Evolutionary conservation across 2,113 vertebrate species (phyloP).

Genomic region (Sitta europaea): DNA sequence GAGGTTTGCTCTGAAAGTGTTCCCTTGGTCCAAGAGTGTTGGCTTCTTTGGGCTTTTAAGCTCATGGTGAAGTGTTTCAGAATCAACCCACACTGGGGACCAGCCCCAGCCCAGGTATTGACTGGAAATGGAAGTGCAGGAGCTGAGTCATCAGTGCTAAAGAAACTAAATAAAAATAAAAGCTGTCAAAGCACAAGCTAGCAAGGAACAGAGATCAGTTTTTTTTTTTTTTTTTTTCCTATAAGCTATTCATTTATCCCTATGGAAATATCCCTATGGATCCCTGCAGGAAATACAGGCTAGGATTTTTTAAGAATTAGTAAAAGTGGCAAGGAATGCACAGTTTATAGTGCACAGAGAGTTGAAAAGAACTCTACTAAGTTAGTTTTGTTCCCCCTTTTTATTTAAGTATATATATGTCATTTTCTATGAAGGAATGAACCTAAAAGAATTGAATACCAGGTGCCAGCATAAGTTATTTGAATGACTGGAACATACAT

Average conservation of each 20-base stretch:
- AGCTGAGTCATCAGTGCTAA: not conserved
- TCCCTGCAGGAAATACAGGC: not conserved
- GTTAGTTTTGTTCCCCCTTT: not conserved
- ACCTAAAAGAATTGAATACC: not conserved
- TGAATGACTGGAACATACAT: not conserved
- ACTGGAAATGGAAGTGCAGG: not conserved
- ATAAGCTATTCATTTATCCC: not conserved
- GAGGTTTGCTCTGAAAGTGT: not conserved
- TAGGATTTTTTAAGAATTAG: not conserved
- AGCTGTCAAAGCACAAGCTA: not conserved
- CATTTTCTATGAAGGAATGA: not conserved
- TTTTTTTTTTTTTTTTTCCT: not conserved
- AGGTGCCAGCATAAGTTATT: not conserved
- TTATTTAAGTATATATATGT: not conserved
- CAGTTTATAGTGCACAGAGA: not conserved
- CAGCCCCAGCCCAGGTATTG: not conserved
- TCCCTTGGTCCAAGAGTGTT: not conserved
- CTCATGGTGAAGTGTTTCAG: not conserved
- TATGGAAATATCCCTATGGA: too few relatives aligned
- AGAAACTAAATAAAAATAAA: not conserved
- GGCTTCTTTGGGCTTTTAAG: not conserved
- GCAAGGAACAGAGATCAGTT: not conserved
- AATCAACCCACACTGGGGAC: not conserved
- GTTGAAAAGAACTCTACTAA: not conserved
- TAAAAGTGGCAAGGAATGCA: not conserved